Conservation (phyloP, 2,888 invertebrate species). For the Cryptocheilus praepositus region DNA sequence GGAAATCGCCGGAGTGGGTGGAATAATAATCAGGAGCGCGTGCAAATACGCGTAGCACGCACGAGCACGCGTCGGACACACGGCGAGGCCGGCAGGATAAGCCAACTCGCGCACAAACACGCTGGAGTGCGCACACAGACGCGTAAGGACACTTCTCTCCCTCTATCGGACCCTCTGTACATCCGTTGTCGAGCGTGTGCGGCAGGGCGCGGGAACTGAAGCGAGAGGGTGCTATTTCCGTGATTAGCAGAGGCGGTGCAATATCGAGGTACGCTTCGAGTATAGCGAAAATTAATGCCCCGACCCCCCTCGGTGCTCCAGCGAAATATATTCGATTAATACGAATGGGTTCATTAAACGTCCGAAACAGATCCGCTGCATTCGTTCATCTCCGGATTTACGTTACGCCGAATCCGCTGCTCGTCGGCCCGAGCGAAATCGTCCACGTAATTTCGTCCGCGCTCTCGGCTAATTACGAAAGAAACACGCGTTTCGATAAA, state of each 20-base stretch:
- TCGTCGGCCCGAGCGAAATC: slow-evolving; percentile 1
- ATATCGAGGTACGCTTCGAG: slow-evolving; percentile 4
- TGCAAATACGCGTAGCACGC: not conserved
- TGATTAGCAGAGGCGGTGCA: not conserved
- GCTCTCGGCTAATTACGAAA: no score
- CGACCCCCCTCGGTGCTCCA: no score
- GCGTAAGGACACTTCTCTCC: no score
- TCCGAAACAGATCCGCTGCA: slow-evolving; percentile 27
- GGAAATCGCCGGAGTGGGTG: not conserved
- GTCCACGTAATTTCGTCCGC: no score
- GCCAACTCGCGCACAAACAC: not conserved
- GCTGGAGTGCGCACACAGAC: not conserved
- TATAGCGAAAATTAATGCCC: slow-evolving; percentile 4
- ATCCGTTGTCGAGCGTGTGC: no score
- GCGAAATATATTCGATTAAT: slow-evolving; percentile 41
- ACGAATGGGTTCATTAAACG: slow-evolving; percentile 50
- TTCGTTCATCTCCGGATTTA: slow-evolving; percentile 10
- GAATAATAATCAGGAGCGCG: not conserved
- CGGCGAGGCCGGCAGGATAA: no score
- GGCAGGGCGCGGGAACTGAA: not conserved
- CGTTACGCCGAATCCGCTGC: slow-evolving; percentile 12
- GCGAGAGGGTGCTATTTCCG: not conserved
- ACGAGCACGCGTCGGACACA: not conserved
- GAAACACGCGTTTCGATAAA: no score
- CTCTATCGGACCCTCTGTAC: no score